Percentiles rank a stretch among this genome's conserved stretches.
Conservation (phyloP, 2,113 vertebrate species). For the Nestor notabilis region DNA sequence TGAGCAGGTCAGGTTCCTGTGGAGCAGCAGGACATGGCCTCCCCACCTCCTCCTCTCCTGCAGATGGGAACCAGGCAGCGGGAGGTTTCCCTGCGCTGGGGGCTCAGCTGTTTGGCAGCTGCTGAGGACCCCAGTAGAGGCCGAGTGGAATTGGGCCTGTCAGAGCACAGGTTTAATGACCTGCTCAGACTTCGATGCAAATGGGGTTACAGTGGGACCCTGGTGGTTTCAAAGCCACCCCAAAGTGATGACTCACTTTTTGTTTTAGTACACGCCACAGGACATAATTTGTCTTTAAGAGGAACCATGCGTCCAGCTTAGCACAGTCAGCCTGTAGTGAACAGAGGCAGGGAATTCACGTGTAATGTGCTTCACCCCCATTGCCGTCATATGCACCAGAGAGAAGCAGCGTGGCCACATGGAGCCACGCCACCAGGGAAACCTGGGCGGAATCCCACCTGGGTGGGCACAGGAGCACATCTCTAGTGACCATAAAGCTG, state of each 20-base stretch:
- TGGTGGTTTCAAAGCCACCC: background rate
- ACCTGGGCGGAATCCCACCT: background rate
- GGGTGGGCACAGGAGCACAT: fast-evolving
- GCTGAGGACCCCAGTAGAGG: background rate
- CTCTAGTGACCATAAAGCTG: background rate
- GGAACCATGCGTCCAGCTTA: background rate
- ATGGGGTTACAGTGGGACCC: background rate
- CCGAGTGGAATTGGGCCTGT: background rate
- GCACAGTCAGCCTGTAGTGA: background rate
- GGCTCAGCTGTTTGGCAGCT: background rate
- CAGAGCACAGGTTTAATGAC: background rate
- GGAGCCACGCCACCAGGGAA: background rate
- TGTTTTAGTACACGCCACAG: background rate
- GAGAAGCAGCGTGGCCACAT: background rate
- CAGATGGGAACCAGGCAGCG: background rate
- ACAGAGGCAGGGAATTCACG: background rate
- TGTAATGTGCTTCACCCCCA: background rate
- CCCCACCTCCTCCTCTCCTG: background rate
- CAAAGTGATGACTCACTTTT: background rate
- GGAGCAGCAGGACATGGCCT: background rate
- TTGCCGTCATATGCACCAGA: fast-evolving
- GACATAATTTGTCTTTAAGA: background rate
- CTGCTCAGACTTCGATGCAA: background rate
- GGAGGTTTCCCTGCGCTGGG: background rate
- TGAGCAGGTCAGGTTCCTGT: background rate